Evolutionary conservation across 1,140 invertebrate genomes (phyloP).

Genomic region (Aphaenogaster rudis): DNA sequence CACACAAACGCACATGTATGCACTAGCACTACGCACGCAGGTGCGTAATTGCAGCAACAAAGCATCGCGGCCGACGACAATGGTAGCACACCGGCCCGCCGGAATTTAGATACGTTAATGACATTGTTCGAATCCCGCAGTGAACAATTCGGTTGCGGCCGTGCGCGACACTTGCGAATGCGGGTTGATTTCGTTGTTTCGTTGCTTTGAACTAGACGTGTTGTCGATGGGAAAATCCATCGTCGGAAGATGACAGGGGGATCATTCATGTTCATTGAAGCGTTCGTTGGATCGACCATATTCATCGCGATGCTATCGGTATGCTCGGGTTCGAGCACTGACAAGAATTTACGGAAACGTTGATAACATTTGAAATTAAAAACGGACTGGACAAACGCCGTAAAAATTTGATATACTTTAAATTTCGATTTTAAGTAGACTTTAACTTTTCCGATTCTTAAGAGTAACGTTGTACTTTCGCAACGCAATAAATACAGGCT

Average conservation of each 20-base stretch:
- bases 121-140: constrained; percentile 56
- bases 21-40: not conserved
- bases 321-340: not conserved
- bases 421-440: not conserved
- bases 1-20: not conserved
- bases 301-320: not conserved
- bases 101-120: constrained; percentile 65
- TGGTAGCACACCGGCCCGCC: not conserved
- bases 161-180: constrained; percentile 3
- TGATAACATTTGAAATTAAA: not conserved
- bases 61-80: constrained; percentile 25
- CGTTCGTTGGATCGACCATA: not conserved
- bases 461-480: not conserved
- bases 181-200: not conserved
- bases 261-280: not conserved
- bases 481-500: not conserved
- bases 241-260: not conserved
- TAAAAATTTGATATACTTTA: not conserved
- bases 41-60: constrained; percentile 26
- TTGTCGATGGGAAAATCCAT: not conserved
- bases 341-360: not conserved
- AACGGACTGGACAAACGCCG: not conserved
- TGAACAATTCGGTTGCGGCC: constrained; percentile 33
- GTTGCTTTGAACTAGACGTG: not conserved
- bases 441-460: not conserved